Base-by-base conservation (phyloP, 2,113 vertebrate species). In the Caretta caretta region DNA sequence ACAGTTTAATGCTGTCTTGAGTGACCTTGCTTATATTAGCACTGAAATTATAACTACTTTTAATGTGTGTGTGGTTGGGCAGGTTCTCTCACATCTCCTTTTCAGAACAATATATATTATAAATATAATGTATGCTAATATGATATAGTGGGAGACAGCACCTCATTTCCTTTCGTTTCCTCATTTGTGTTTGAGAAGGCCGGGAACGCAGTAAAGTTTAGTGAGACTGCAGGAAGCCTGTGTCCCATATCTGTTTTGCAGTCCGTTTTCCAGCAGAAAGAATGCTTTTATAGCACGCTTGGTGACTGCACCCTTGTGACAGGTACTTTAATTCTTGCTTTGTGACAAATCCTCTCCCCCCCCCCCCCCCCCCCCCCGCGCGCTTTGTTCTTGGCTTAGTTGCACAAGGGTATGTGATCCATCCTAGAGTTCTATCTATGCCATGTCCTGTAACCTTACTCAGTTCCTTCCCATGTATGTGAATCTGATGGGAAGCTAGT, bases 361-460 rank as follows among this genome's bases (percentile, higher is more conserved):
- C n/a, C n/a, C n/a, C 62, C 2, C 42, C 78, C 49, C 50, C 92
- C 91, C 42, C 69, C 2, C 42, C 38, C 38, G 4, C 38, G 38
- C 38, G 38, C 38, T 86, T 1, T 12, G 29, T 90, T 96, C 85
- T 86, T 97, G 57, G 29, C 16, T 93, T 80, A 83, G 35, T 75
- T 87, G 5, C 76, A 5, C 25, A 56, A 2, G 83, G 78, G 81
- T 49, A 1, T 81, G 3, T 78, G 82, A 82, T 35, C 90, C 62
- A 0, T 94, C 90, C 95, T 57, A 84, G 59, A 59, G 54, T 84
- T 78, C 42, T 80, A 51, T 9, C 75, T 93, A 27, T 90, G 51
- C 82, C 81, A 82, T 62, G 59, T 87, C 93, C 57, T 94, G 90
- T 94, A 97, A 85, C 84, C 48, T 88, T 87, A 95, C 13, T 83